A percentile compares a stretch with the other conserved stretches of the same genome.
Evolutionary conservation across 2,888 invertebrate species (phyloP).

Genomic region (Tiliacea aurago): DNA sequence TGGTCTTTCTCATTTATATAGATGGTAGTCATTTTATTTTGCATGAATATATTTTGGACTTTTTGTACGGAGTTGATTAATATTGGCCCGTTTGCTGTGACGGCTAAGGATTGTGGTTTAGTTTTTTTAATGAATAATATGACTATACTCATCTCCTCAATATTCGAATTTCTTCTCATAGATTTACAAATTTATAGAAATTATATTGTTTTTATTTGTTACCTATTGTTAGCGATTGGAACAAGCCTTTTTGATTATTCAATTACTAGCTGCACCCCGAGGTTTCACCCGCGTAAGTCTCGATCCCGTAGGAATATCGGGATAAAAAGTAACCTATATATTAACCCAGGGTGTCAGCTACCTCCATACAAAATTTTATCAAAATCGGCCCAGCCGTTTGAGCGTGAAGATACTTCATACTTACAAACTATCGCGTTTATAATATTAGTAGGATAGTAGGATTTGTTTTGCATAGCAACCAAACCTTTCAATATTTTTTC

Average conservation of each 20-base stretch:
- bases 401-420: too few relatives aligned
- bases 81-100: neutral
- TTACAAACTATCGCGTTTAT: too few relatives aligned
- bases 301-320: too few relatives aligned
- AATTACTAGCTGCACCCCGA: too few relatives aligned
- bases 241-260: neutral
- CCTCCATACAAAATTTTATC: too few relatives aligned
- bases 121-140: neutral
- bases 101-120: neutral
- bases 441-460: too few relatives aligned
- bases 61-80: neutral
- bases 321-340: too few relatives aligned
- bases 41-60: neutral
- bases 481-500: neutral
- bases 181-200: neutral
- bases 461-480: neutral
- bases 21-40: neutral
- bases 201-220: neutral
- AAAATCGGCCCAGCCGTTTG: too few relatives aligned
- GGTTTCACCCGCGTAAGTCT: too few relatives aligned
- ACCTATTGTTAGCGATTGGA: too few relatives aligned
- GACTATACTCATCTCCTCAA: too few relatives aligned
- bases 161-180: neutral
- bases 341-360: too few relatives aligned
- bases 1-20: neutral